Evolutionary conservation across 2,797 vertebrate species (phyloP).

Genomic region (Choloepus didactylus): DNA sequence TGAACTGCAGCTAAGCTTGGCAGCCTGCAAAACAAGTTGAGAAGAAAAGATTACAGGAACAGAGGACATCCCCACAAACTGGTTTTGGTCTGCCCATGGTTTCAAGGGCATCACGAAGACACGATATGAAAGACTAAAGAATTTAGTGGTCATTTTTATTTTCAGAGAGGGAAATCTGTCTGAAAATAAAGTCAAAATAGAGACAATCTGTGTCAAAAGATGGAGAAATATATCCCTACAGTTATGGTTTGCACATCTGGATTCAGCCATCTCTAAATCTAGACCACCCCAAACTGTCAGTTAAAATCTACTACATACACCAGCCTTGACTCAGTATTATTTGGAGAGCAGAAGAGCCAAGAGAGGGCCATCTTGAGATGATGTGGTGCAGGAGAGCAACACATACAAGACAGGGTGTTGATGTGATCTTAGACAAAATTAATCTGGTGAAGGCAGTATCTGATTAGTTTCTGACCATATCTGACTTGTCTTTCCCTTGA

Average conservation of each 20-base stretch:
- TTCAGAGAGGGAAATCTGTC: background rate
- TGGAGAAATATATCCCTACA: background rate
- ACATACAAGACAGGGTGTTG: background rate
- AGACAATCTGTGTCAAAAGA: background rate
- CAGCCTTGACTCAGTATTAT: background rate
- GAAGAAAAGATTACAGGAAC: too few species aligned
- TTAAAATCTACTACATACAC: background rate
- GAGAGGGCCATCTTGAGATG: background rate
- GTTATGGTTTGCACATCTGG: background rate
- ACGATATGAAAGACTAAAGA: background rate
- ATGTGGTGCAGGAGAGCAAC: background rate
- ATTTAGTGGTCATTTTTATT: background rate
- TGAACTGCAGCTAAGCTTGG: too few species aligned
- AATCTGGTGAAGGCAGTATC: background rate
- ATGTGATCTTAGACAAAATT: background rate
- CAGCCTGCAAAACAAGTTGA: too few species aligned
- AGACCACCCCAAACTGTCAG: background rate
- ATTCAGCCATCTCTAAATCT: background rate
- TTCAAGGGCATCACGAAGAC: background rate
- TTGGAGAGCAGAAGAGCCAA: background rate
- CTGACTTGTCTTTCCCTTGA: background rate
- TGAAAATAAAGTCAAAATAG: constrained; percentile 28
- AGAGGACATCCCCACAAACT: too few species aligned
- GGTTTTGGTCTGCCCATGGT: too few species aligned
- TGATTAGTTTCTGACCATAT: background rate